Evolutionary conservation across 1,140 invertebrate species (phyloP).

Genomic region (Macrocentrus cingulum): DNA sequence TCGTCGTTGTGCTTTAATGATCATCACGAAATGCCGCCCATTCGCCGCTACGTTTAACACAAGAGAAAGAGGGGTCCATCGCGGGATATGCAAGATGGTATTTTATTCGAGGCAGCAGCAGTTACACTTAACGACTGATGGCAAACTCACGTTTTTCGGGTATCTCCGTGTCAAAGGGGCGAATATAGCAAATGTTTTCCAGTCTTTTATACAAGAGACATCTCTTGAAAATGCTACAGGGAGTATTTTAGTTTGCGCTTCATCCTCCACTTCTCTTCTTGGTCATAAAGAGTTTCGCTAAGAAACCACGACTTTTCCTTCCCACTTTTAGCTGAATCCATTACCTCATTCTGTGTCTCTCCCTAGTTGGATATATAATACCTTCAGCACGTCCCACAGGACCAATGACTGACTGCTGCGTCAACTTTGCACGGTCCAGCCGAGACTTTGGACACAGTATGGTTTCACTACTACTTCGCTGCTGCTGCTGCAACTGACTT

Average conservation of each 20-base stretch:
- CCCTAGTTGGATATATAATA: neutral
- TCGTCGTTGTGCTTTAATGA: no score
- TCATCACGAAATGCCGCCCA: no score
- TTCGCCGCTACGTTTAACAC: constrained; percentile 50
- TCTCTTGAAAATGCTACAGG: neutral
- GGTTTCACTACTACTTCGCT: no score
- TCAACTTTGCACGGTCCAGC: no score
- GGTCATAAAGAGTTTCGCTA: constrained; percentile 20
- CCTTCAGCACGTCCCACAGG: constrained; percentile 1
- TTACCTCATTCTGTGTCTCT: neutral
- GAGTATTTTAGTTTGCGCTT: no score
- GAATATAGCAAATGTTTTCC: constrained; percentile 9
- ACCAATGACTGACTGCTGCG: neutral
- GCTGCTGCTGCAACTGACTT: no score
- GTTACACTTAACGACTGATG: constrained; percentile 58
- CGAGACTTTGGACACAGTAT: no score
- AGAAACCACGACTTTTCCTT: constrained; percentile 24
- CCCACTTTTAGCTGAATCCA: neutral
- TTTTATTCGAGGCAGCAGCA: constrained; percentile 33
- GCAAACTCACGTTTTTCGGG: constrained; percentile 44
- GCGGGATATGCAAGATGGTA: constrained; percentile 56
- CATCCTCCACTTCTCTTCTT: no score
- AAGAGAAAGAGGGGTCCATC: constrained; percentile 45
- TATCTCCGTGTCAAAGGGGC: neutral
- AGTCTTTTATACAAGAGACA: constrained; percentile 6